Base-by-base conservation (phyloP, 2,797 vertebrate species). In the Garrulus glandarius region DNA sequence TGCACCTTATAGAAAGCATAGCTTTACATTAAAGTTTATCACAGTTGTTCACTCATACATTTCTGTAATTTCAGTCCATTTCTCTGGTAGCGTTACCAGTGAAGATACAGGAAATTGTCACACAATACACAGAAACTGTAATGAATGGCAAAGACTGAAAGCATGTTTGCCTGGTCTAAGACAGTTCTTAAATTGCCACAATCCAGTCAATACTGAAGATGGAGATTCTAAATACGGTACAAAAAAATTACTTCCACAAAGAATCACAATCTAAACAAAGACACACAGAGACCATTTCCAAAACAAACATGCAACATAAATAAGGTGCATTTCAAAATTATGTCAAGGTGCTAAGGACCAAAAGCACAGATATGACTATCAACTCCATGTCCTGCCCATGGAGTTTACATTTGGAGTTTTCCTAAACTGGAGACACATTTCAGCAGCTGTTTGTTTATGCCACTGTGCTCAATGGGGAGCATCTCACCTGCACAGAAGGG, bases 331-430 rank as follows among this genome's bases (percentile, higher is more conserved):
- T 80, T 89, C 21, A 84, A 93, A 89, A 87, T 53, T 0, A 23
- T 6, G 12, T 30, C 69, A 72, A 55, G 8, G 3, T 50, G 21
- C n/a, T 65, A 79, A 67, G 47, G 63, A 49, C 29, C 56, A 76
- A 71, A 72, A 84, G 52, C 27, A 69, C 4, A 82, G 29, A 52
- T 72, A 59, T 0, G 2, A 49, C 50, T 44, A 82, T 55, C 59
- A 82, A 46, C 2, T 6, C 50, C 12, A 0, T 29, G 21, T 59
- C 60, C 56, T 41, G 17, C 43, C 29, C 15, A 44, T 0, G 1
- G 36, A 76, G 17, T 70, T 89, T 32, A 67, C 43, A 64, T 52
- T 70, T 47, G 24, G 49, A 65, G 32, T 71, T 89, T 69, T 72
- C 55, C 41, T 69, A 22, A 60, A 64, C 53, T 36, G 30, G 29